Conservation (phyloP, 2,113 vertebrate species). For the Ailuropoda melanoleuca region DNA sequence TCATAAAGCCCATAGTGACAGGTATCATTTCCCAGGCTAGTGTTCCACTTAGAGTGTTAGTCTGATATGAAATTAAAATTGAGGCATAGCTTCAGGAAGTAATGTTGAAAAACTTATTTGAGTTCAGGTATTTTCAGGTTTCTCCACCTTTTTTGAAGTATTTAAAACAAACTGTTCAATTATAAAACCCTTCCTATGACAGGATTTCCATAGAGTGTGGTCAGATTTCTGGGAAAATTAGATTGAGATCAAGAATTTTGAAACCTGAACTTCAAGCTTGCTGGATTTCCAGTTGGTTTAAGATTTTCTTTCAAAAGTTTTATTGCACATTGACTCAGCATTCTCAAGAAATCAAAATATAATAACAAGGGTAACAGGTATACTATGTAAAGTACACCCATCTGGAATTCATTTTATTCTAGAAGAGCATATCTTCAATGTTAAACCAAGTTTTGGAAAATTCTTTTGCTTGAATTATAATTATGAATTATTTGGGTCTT, state of each 20-base stretch:
- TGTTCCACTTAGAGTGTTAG: background rate
- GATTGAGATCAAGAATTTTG: slow-evolving; percentile 68
- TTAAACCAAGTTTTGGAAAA: slow-evolving; percentile 43
- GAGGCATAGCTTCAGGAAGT: slow-evolving; percentile 19
- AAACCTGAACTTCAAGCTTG: slow-evolving; percentile 67
- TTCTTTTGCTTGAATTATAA: slow-evolving; percentile 46
- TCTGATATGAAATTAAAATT: slow-evolving; percentile 1
- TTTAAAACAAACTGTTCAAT: slow-evolving; percentile 55
- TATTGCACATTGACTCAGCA: slow-evolving; percentile 61
- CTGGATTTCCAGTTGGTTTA: slow-evolving; percentile 59
- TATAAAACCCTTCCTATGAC: slow-evolving; percentile 50
- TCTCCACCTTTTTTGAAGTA: slow-evolving; percentile 22
- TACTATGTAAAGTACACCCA: background rate
- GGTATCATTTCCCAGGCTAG: background rate
- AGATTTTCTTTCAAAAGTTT: slow-evolving; percentile 63
- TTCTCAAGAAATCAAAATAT: slow-evolving; percentile 61
- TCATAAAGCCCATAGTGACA: background rate
- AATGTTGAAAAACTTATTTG: slow-evolving; percentile 47
- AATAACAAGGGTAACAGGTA: slow-evolving; percentile 44
- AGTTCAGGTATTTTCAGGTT: slow-evolving; percentile 37
- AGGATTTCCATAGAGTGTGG: slow-evolving; percentile 53
- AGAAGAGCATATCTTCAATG: background rate
- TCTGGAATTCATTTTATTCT: slow-evolving; percentile 59
- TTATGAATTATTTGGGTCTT: slow-evolving; percentile 49
- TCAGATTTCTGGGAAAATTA: slow-evolving; percentile 72